Conservation (phyloP, 2,888 invertebrate genomes). For the Rhingia rostrata region DNA sequence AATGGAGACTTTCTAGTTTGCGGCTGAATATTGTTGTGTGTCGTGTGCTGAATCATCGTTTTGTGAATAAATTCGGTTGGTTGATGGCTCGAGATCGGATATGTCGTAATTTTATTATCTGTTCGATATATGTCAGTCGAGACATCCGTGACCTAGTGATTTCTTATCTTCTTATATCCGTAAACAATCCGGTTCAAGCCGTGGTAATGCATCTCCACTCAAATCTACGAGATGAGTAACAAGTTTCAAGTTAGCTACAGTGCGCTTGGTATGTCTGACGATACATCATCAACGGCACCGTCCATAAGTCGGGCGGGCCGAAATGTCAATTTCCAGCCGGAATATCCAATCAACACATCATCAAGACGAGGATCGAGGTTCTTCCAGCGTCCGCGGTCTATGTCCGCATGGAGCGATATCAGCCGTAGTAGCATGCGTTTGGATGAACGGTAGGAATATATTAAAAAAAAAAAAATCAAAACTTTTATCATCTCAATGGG, state of each 20-base stretch:
- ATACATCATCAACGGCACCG: slow-evolving; percentile 81
- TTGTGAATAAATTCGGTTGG: slow-evolving; percentile 11
- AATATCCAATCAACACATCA: slow-evolving; percentile 78
- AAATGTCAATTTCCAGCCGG: slow-evolving; percentile 82
- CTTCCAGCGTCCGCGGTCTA: slow-evolving; percentile 87
- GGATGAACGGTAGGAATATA: slow-evolving; percentile 82
- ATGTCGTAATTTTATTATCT: slow-evolving; percentile 25
- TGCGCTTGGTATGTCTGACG: slow-evolving; percentile 83
- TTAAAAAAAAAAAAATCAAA: slow-evolving; percentile 21
- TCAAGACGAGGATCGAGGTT: slow-evolving; percentile 82
- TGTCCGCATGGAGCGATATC: slow-evolving; percentile 95
- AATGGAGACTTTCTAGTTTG: too few relatives aligned
- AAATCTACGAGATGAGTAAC: slow-evolving; percentile 80
- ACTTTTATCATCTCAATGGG: background rate
- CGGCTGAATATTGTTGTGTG: background rate
- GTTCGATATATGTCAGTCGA: slow-evolving; percentile 27
- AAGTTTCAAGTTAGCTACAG: slow-evolving; percentile 83
- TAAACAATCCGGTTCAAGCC: slow-evolving; percentile 10
- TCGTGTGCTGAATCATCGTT: background rate
- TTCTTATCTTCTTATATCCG: background rate
- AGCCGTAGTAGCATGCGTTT: slow-evolving; percentile 92
- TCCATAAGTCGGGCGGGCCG: slow-evolving; percentile 78
- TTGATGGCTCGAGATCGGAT: slow-evolving; percentile 16
- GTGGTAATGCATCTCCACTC: slow-evolving; percentile 49
- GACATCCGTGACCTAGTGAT: slow-evolving; percentile 55